Percentiles rank a stretch among this genome's conserved stretches.
phyloP scores from a whole-genome alignment of 2,113 vertebrate species.

The Amia ocellicauda region DNA sequence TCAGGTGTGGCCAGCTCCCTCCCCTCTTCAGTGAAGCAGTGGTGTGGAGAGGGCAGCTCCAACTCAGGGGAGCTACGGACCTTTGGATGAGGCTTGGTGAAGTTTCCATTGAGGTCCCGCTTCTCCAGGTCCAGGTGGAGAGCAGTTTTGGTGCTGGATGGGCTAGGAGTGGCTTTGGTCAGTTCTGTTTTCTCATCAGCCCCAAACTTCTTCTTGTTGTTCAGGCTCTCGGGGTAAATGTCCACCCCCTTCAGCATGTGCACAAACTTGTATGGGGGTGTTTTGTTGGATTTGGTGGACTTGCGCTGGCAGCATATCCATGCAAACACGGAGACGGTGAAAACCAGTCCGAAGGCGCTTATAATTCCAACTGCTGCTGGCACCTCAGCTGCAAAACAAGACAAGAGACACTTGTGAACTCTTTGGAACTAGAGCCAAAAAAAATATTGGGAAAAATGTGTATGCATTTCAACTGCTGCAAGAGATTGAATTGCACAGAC shows the following conservation, averaged over 20 bases:
- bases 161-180: constrained; percentile 62
- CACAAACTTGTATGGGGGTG: constrained; percentile 94
- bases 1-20: constrained; percentile 75
- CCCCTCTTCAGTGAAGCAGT: constrained; percentile 70
- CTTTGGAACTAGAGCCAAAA: constrained; percentile 6
- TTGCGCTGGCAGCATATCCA: constrained; percentile 99
- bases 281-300: constrained; percentile 87
- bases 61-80: constrained; percentile 74
- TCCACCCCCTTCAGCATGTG: constrained; percentile 97
- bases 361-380: constrained; percentile 86
- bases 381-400: constrained; percentile 79
- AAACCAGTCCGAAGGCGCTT: constrained; percentile 92
- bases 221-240: constrained; percentile 93
- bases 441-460: neutral
- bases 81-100: constrained; percentile 79
- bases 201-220: constrained; percentile 89
- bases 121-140: constrained; percentile 91
- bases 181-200: constrained; percentile 67
- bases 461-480: neutral
- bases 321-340: constrained; percentile 88
- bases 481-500: neutral
- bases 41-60: constrained; percentile 72
- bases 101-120: constrained; percentile 93
- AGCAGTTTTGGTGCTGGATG: constrained; percentile 60
- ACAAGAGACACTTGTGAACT: constrained; percentile 46